phyloP scores from a whole-genome alignment of 2,113 vertebrate genomes.

The Bombycilla garrulus region DNA sequence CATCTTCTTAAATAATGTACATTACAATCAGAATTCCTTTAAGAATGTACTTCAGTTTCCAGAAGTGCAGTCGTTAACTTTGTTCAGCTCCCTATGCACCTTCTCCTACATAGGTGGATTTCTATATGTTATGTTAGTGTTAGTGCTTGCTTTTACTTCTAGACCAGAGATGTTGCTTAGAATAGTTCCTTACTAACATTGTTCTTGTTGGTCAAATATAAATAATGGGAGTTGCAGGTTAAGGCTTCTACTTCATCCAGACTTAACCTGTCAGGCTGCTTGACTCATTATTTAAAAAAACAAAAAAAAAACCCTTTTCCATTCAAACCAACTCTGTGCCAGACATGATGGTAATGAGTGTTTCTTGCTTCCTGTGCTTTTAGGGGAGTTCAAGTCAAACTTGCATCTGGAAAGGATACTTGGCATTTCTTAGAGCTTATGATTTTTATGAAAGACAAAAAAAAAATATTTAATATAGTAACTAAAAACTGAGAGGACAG shows the following conservation, averaged over 20 bases:
- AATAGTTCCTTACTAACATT: neutral
- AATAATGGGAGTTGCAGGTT: neutral
- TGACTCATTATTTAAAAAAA: neutral
- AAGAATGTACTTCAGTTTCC: neutral
- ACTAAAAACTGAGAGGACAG: neutral
- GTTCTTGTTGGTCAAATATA: neutral
- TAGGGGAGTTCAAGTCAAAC: neutral
- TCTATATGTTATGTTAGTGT: neutral
- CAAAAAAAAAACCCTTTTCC: fast-evolving
- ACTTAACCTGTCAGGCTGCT: neutral
- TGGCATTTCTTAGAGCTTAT: neutral
- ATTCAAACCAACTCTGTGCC: neutral
- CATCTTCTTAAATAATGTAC: neutral
- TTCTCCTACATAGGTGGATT: neutral
- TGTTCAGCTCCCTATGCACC: neutral
- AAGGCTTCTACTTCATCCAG: neutral
- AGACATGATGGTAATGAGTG: neutral
- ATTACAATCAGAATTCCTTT: neutral
- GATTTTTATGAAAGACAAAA: neutral
- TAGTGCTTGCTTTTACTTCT: neutral
- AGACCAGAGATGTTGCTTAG: neutral
- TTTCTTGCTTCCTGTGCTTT: neutral
- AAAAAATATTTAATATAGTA: neutral
- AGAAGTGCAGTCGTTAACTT: neutral
- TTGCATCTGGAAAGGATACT: neutral